A percentile compares a stretch with the other conserved stretches of the same genome.
Conservation (phyloP, 2,113 vertebrate genomes). For the Pollimyrus isidori region DNA sequence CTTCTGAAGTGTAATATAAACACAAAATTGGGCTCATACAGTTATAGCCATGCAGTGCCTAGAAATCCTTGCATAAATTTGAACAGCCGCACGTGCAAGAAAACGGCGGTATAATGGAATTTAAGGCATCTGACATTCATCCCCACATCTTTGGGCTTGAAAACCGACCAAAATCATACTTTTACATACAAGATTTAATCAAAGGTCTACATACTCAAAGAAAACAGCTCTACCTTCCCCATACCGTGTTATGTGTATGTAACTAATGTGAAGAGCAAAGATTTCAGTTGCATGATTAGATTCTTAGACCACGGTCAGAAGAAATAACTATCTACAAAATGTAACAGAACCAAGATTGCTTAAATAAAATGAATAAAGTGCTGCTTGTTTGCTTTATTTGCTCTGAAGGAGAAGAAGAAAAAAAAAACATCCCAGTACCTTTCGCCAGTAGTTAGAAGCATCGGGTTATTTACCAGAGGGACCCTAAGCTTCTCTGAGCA, state of each 20-base stretch:
- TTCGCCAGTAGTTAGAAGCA: background rate
- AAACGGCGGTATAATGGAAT: background rate
- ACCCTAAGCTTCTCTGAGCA: conserved; percentile 1
- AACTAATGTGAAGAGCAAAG: background rate
- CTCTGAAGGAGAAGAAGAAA: background rate
- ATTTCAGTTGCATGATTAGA: background rate
- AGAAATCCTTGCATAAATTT: background rate
- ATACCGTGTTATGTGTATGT: background rate
- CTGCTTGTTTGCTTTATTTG: background rate
- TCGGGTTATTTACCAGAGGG: background rate
- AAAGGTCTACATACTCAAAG: background rate
- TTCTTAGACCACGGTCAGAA: background rate
- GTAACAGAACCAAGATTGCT: background rate
- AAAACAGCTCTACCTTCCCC: background rate
- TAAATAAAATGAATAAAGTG: background rate
- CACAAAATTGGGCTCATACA: background rate
- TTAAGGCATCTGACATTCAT: background rate
- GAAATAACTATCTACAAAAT: background rate
- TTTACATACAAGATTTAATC: background rate
- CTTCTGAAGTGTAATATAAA: conserved; percentile 5
- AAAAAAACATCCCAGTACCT: background rate
- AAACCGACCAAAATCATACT: background rate
- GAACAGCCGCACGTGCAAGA: background rate
- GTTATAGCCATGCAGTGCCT: background rate
- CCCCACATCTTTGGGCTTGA: background rate